phyloP scores from a whole-genome alignment of 2,888 invertebrate species.

The Dolichopus griseipennis region DNA sequence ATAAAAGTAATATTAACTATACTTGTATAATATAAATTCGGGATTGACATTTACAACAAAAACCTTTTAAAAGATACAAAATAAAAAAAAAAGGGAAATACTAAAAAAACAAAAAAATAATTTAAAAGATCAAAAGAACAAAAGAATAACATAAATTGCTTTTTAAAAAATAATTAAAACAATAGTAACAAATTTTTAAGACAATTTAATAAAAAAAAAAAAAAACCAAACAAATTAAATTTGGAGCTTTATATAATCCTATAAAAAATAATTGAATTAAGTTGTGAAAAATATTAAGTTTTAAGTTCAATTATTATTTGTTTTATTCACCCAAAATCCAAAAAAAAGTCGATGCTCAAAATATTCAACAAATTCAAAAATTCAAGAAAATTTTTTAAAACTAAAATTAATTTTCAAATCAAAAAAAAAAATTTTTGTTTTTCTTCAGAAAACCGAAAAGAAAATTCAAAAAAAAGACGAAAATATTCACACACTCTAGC shows the following conservation, averaged over 20 bases:
- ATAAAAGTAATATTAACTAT: no score
- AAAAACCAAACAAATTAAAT: not conserved
- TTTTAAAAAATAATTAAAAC: not conserved
- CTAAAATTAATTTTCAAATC: not conserved
- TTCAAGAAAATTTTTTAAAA: not conserved
- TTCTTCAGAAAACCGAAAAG: not conserved
- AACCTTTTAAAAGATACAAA: no score
- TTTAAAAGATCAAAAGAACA: no score
- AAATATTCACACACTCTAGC: conserved; percentile 17
- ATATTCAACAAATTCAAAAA: no score
- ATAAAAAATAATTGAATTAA: not conserved
- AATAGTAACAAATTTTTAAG: not conserved
- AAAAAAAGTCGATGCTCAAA: no score
- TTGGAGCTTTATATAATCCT: no score
- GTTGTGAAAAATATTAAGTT: not conserved
- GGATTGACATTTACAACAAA: no score
- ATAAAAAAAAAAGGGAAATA: no score
- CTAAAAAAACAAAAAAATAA: no score
- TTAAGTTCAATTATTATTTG: no score
- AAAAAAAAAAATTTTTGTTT: not conserved
- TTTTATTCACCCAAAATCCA: no score
- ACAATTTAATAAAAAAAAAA: not conserved
- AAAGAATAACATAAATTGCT: not conserved
- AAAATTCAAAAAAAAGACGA: not conserved
- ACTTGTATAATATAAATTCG: no score